phyloP scores from a whole-genome alignment of 2,113 vertebrate genomes.

The Chaetura pelagica region DNA sequence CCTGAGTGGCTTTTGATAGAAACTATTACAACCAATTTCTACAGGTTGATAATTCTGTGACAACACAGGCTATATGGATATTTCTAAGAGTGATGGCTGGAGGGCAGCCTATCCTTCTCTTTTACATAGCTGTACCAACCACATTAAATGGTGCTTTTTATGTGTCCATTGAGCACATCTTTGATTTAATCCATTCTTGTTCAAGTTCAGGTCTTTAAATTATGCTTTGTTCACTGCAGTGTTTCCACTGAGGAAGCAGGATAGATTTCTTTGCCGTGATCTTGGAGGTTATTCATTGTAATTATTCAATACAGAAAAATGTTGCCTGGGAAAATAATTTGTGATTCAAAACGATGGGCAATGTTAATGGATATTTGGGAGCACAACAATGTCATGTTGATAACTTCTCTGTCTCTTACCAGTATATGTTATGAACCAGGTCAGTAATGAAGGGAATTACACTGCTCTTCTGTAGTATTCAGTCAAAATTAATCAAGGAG shows the following conservation, averaged over 20 bases:
- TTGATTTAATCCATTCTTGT: neutral
- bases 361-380: neutral
- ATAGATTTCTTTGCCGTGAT: neutral
- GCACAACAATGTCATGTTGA: neutral
- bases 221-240: neutral
- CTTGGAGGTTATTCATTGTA: neutral
- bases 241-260: neutral
- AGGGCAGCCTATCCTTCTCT: neutral
- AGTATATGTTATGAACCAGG: neutral
- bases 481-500: neutral
- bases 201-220: neutral
- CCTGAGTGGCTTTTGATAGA: neutral
- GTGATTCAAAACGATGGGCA: neutral
- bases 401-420: neutral
- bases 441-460: neutral
- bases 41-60: neutral
- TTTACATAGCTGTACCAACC: neutral
- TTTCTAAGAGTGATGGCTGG: neutral
- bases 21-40: neutral
- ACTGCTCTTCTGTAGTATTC: neutral
- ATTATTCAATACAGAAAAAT: neutral
- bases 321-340: constrained; percentile 12
- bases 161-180: neutral
- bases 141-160: neutral
- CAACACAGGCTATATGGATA: neutral